phyloP scores from a whole-genome alignment of 2,888 invertebrate genomes.

The Caradrina clavipalpis region DNA sequence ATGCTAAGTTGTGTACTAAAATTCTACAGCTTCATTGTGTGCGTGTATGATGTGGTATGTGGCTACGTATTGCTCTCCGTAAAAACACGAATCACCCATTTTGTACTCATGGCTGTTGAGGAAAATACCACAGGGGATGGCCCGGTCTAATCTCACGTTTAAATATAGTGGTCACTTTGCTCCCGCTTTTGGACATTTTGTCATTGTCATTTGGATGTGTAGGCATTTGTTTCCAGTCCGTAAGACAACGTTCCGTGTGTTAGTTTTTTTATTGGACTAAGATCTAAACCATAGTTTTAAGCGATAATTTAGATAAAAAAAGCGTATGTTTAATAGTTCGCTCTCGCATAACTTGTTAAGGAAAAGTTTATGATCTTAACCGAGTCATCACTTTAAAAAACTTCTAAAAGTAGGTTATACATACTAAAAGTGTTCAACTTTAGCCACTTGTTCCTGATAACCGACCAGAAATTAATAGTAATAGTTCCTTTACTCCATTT shows the following conservation, averaged over 20 bases:
- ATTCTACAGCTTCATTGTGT: background rate
- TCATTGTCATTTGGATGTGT: slow-evolving; percentile 13
- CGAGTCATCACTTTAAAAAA: slow-evolving; percentile 29
- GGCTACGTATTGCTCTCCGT: slow-evolving; percentile 1
- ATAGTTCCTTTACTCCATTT: slow-evolving; percentile 33
- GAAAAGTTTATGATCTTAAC: background rate
- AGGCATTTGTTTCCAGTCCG: slow-evolving; percentile 19
- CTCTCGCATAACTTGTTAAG: background rate
- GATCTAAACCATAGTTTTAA: no score
- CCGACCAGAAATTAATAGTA: slow-evolving; percentile 31
- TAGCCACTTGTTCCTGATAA: slow-evolving; percentile 15
- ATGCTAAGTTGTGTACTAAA: slow-evolving; percentile 33
- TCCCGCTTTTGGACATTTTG: slow-evolving; percentile 16
- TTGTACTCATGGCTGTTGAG: slow-evolving; percentile 15
- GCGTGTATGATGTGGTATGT: background rate
- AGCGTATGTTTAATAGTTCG: background rate
- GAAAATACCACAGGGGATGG: slow-evolving; percentile 22
- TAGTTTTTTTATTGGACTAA: background rate
- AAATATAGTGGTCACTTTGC: slow-evolving; percentile 44
- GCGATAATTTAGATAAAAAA: background rate
- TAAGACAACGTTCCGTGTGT: background rate
- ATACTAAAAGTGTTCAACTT: slow-evolving; percentile 30
- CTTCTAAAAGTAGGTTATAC: background rate
- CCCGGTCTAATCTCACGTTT: slow-evolving; percentile 36
- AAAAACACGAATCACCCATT: slow-evolving; percentile 48